Percentiles rank a stretch among this genome's conserved stretches.
These are phyloP conservation scores for Tapirus indicus DNA, from an alignment of 2,797 vertebrate genomes.

Conservation along the genomic window DNA sequence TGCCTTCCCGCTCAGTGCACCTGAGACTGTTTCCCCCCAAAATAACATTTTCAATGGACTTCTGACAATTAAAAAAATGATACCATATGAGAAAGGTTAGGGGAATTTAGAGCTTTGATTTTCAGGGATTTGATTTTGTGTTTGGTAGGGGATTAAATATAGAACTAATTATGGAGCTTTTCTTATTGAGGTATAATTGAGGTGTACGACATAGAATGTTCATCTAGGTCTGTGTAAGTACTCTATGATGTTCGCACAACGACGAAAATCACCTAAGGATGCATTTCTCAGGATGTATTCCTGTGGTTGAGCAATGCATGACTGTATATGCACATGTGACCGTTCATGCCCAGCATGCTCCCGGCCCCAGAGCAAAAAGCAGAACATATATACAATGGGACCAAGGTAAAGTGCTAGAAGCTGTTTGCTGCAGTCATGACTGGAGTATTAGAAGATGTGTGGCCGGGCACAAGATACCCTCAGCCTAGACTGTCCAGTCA, in stretches of 20 bases:
- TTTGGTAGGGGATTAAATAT: neutral
- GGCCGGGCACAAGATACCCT: neutral
- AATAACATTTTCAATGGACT: neutral
- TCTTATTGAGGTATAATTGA: neutral
- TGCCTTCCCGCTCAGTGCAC: neutral
- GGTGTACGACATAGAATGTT: too few species aligned
- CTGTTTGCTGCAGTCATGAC: neutral
- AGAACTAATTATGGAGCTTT: neutral
- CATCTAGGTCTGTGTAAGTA: too few species aligned
- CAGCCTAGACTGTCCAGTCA: neutral
- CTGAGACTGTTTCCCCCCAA: neutral
- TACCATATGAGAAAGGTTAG: neutral
- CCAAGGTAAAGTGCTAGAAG: neutral
- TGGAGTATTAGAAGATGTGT: neutral
- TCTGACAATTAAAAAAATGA: constrained; percentile 2
- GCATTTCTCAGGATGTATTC: too few species aligned
- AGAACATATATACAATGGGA: neutral
- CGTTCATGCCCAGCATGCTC: too few species aligned
- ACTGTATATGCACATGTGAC: neutral
- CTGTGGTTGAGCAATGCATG: neutral
- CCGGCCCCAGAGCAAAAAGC: neutral
- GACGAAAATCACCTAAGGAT: too few species aligned
- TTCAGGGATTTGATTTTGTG: neutral
- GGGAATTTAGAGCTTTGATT: neutral
- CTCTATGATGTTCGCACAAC: too few species aligned